Evolutionary conservation across 92 coral and sea anemone genomes (phyloP).

Genomic region (Umimayanthus kanabou): DNA sequence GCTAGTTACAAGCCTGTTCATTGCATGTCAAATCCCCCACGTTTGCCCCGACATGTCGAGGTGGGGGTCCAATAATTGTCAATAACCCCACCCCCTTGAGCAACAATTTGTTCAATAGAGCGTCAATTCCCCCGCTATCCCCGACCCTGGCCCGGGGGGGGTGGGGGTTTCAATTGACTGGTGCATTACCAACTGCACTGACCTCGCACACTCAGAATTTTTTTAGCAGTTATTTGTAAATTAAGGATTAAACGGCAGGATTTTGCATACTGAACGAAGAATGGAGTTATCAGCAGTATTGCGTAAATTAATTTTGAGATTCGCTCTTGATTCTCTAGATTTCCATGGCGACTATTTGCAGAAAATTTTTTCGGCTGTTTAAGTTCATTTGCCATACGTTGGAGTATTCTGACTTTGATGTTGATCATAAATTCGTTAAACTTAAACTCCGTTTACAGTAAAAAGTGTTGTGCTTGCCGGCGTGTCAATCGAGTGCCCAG

Average conservation of each 20-base stretch:
- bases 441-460: too few species aligned
- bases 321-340: background rate
- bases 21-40: too few species aligned
- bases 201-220: too few species aligned
- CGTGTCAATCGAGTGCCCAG: background rate
- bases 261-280: background rate
- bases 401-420: background rate
- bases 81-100: too few species aligned
- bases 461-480: background rate
- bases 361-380: background rate
- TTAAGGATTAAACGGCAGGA: background rate
- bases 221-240: background rate
- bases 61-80: too few species aligned
- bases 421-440: background rate
- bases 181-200: too few species aligned
- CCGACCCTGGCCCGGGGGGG: too few species aligned
- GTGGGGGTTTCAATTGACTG: too few species aligned
- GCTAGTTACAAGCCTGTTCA: too few species aligned
- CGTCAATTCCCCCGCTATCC: too few species aligned
- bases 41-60: too few species aligned
- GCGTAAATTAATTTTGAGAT: slow-evolving; percentile 7
- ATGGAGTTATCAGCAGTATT: background rate
- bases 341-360: background rate
- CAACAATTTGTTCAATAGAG: too few species aligned
- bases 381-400: background rate